Percentiles rank a stretch among this genome's conserved stretches.
Evolutionary conservation across 2,113 vertebrate species (phyloP).

Genomic region (Menidia beryllina): DNA sequence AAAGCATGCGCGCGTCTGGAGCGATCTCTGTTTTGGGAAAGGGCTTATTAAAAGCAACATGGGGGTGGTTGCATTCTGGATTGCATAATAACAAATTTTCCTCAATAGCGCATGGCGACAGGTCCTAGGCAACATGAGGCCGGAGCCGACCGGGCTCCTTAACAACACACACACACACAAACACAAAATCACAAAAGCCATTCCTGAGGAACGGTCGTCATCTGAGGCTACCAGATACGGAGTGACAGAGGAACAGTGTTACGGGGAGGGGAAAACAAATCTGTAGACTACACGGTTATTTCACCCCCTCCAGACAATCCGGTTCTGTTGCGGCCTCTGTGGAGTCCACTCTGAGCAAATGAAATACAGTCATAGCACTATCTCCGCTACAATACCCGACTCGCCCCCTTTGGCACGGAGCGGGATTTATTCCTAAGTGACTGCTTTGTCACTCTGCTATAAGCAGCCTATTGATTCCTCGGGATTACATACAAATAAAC

Average conservation of each 20-base stretch:
- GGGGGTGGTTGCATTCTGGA: slow-evolving; percentile 67
- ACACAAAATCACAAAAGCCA: slow-evolving; percentile 52
- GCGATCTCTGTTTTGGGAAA: slow-evolving; percentile 69
- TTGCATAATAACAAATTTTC: slow-evolving; percentile 70
- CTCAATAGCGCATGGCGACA: slow-evolving; percentile 59
- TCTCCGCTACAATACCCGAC: slow-evolving; percentile 5
- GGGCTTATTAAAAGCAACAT: slow-evolving; percentile 64
- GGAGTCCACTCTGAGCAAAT: neutral
- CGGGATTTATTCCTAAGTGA: slow-evolving; percentile 27
- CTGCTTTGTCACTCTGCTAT: slow-evolving; percentile 10
- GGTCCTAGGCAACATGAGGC: slow-evolving; percentile 64
- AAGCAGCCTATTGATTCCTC: slow-evolving; percentile 35
- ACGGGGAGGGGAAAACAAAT: neutral
- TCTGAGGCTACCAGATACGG: slow-evolving; percentile 24
- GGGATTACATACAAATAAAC: slow-evolving; percentile 4
- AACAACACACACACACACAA: slow-evolving; percentile 49
- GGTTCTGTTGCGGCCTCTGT: neutral
- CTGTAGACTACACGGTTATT: neutral
- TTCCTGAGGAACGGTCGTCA: slow-evolving; percentile 31
- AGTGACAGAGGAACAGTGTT: neutral
- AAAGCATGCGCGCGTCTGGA: slow-evolving; percentile 24
- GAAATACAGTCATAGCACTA: slow-evolving; percentile 12
- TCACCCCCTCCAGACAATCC: neutral
- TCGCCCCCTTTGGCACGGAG: slow-evolving; percentile 9
- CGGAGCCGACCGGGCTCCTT: slow-evolving; percentile 58